These are phyloP conservation scores for Oenanthe melanoleuca DNA, from an alignment of 2,113 vertebrate genomes.

Conservation along the genomic window DNA sequence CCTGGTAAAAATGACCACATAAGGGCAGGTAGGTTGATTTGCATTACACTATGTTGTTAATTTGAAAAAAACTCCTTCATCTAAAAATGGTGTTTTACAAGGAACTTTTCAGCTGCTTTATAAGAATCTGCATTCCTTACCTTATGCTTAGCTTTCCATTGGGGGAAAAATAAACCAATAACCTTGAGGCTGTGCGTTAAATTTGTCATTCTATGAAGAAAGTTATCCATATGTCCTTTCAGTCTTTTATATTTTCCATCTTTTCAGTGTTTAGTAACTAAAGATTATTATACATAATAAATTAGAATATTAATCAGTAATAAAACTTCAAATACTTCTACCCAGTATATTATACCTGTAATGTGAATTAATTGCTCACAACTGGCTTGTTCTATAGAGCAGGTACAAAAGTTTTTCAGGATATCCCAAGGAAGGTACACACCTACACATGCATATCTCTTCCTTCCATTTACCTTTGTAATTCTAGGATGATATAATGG, in stretches of 20 bases:
- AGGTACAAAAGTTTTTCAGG: background rate
- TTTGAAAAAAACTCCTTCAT: background rate
- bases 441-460: background rate
- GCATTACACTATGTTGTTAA: background rate
- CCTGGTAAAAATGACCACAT: background rate
- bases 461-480: background rate
- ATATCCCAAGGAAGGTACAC: background rate
- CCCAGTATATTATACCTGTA: background rate
- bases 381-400: background rate
- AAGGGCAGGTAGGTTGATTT: background rate
- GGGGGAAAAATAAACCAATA: background rate
- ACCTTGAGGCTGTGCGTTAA: background rate
- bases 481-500: background rate
- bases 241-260: background rate
- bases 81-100: background rate
- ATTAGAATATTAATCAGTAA: background rate
- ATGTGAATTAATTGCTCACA: background rate
- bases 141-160: background rate
- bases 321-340: background rate
- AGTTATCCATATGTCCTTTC: background rate
- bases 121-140: background rate
- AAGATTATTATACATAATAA: background rate
- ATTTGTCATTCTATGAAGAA: background rate
- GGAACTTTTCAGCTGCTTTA: background rate
- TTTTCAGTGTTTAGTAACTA: background rate